Evolutionary conservation across 2,797 vertebrate genomes (phyloP), one percentile per base, ranked within the genome.

Genomic region (Diglossa cyanea): DNA sequence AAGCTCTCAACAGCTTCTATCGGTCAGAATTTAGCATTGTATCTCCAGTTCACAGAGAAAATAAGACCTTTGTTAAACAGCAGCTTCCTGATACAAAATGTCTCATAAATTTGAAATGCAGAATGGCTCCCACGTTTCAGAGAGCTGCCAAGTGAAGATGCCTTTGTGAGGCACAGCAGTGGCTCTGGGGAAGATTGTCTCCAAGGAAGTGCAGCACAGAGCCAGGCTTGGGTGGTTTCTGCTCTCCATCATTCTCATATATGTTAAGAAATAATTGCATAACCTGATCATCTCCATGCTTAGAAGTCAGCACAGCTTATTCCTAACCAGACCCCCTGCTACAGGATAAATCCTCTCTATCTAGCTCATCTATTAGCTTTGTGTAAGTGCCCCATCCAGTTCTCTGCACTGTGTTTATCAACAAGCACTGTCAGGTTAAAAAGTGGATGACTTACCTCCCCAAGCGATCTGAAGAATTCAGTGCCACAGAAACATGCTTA

Each of bases 391-490:
- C 66, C 48, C 79, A 48, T 86, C 60, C 85, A 86, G 44, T 78
- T 70, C 70, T 88, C 55, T 33, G 45, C 51, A 37, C 70, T 70
- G 77, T 91, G 84, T 70, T 74, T 72, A 96, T 93, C 89, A 94
- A 91, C 79, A 86, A 81, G 67, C 85, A 28, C 60, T 88, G 53
- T 81, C 77, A 61, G 79, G 89, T 91, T 94, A 88, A 91, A 91
- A 93, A 95, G 70, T 76, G 77, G 85, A 76, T 91, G 73, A 73
- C 76, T 93, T 72, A 76, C 87, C 74, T 96, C 82, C 93, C 76
- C 76, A 88, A 91, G 89, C 0, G 23, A 90, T 84, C 79, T 81
- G 82, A 94, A 91, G 92, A 84, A 93, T 90, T 90, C 91, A 47
- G 76, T 92, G 87, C 93, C 92, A 95, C 70, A 84, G 62, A 78